phyloP scores from a whole-genome alignment of 2,113 vertebrate genomes.

The Malurus cyaneus region DNA sequence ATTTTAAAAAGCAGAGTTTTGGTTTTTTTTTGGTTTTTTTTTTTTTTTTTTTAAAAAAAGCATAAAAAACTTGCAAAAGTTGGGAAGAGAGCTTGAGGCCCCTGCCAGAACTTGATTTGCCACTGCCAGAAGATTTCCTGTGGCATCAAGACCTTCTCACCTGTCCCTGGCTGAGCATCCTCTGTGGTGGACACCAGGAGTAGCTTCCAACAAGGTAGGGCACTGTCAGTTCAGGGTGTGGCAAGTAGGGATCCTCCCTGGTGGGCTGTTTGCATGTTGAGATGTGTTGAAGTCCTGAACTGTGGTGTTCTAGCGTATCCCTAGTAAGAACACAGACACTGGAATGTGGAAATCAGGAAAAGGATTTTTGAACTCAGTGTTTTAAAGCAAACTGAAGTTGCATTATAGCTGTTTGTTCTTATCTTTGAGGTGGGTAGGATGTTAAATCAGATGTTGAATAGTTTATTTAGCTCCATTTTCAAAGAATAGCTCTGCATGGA shows the following conservation, averaged over 20 bases:
- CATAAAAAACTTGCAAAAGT: no score
- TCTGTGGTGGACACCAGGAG: background rate
- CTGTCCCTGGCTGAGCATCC: background rate
- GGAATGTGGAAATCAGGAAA: background rate
- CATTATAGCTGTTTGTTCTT: background rate
- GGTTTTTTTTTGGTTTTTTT: no score
- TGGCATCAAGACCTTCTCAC: background rate
- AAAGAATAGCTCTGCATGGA: background rate
- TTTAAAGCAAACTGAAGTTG: background rate
- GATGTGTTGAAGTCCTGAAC: no score
- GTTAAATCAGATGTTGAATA: background rate
- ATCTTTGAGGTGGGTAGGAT: background rate
- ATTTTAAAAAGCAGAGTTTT: background rate
- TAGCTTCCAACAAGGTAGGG: background rate
- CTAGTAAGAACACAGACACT: background rate
- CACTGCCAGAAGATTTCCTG: background rate
- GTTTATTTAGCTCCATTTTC: background rate
- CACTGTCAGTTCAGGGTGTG: background rate
- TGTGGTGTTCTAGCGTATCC: background rate
- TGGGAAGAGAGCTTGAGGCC: background rate
- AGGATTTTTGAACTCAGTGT: background rate
- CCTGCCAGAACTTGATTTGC: background rate
- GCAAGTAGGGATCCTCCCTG: accelerated
- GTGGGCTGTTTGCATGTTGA: background rate
- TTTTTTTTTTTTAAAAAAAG: no score